Evolutionary conservation across 2,888 invertebrate species (phyloP).

Genomic region (Microchrysa polita): DNA sequence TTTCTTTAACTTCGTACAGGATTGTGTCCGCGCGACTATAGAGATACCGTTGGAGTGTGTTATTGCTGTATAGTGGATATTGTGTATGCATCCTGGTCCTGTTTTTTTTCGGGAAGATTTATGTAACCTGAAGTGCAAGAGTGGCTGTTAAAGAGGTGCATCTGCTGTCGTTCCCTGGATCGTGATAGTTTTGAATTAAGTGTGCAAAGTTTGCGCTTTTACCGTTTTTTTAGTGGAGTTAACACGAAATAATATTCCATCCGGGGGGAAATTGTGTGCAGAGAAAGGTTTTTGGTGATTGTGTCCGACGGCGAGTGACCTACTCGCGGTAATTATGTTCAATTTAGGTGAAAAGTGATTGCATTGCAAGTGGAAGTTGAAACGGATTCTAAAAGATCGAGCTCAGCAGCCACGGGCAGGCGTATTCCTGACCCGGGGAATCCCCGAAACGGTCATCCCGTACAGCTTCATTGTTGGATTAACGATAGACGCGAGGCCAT

Average conservation of each 20-base stretch:
- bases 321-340: neutral
- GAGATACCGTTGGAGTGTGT: neutral
- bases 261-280: neutral
- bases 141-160: constrained; percentile 7
- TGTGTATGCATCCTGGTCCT: no score
- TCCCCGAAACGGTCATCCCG: neutral
- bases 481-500: no score
- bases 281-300: neutral
- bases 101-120: no score
- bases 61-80: neutral
- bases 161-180: constrained; percentile 17
- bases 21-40: constrained; percentile 4
- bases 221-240: constrained; percentile 4
- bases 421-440: neutral
- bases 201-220: neutral
- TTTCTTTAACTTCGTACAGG: neutral
- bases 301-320: constrained; percentile 11
- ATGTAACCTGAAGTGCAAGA: neutral
- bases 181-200: neutral
- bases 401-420: neutral
- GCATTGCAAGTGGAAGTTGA: constrained; percentile 17
- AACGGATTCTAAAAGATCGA: neutral
- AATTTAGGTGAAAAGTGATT: constrained; percentile 6
- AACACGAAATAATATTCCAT: neutral
- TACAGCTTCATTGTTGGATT: neutral